Conservation (phyloP, 92 coral and sea anemone species). For the Paramuricea clavata region DNA sequence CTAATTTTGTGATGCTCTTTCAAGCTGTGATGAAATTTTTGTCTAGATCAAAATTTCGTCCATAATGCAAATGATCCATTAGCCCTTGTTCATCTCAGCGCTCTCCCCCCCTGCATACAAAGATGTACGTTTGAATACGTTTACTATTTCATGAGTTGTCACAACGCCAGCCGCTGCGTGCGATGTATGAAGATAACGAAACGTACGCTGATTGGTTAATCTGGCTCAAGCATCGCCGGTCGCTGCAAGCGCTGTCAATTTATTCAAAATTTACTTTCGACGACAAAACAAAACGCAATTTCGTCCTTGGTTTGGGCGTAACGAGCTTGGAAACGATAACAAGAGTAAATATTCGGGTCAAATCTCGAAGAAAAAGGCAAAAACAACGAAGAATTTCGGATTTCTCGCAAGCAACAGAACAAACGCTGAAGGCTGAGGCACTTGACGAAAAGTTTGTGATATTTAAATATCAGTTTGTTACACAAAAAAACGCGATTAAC, state of each 20-base stretch:
- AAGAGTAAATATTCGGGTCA: background rate
- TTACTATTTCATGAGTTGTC: conserved; percentile 1
- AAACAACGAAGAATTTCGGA: background rate
- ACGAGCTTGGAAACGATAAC: background rate
- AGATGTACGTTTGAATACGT: background rate
- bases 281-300: conserved; percentile 17
- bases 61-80: too few species aligned
- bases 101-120: background rate
- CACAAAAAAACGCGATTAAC: background rate
- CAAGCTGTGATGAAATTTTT: too few species aligned
- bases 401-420: background rate
- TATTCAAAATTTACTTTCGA: background rate
- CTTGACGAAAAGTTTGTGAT: background rate
- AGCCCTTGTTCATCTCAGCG: too few species aligned
- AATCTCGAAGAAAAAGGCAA: background rate
- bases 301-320: background rate
- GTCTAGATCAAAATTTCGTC: too few species aligned
- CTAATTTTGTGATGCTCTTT: too few species aligned
- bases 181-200: background rate
- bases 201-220: conserved; percentile 9
- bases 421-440: background rate
- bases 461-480: background rate
- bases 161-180: background rate
- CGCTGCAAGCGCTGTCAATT: background rate
- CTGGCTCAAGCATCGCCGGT: background rate